Evolutionary conservation across 2,888 invertebrate species (phyloP).

Genomic region (Chrysolina oricalcia): DNA sequence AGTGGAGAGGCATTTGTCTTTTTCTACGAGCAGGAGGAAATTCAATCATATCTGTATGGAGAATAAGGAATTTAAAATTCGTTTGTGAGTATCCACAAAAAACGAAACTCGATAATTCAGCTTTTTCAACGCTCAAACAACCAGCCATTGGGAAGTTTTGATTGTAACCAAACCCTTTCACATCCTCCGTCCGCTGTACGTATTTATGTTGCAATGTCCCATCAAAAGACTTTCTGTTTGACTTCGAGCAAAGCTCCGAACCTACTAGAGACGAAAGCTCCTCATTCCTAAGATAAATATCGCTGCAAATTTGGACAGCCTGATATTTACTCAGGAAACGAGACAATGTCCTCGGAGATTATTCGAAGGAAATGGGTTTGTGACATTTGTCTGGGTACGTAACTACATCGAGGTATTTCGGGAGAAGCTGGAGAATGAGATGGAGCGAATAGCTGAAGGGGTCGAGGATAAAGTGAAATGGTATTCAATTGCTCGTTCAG

Average conservation of each 20-base stretch:
- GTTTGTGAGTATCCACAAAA: too few species aligned
- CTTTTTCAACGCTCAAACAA: background rate
- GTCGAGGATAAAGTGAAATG: too few species aligned
- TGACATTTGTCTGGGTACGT: background rate
- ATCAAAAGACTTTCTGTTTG: constrained; percentile 18
- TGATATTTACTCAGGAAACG: constrained; percentile 32
- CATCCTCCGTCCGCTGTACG: background rate
- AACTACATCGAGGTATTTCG: background rate
- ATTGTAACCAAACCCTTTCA: background rate
- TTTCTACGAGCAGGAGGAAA: too few species aligned
- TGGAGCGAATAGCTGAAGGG: background rate
- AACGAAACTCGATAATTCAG: too few species aligned
- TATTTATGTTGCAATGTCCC: constrained; percentile 17
- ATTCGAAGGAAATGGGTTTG: background rate
- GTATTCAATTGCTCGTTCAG: too few species aligned
- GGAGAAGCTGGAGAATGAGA: background rate
- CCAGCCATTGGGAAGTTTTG: background rate
- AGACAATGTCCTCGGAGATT: background rate
- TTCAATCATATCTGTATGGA: too few species aligned
- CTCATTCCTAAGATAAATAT: constrained; percentile 40
- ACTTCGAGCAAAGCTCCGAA: constrained; percentile 33
- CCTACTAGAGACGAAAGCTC: constrained; percentile 21
- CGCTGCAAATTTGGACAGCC: constrained; percentile 34
- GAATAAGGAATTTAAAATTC: too few species aligned
- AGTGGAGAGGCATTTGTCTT: too few species aligned